Percentiles rank a stretch among this genome's conserved stretches.
Conservation (phyloP, 2,113 vertebrate genomes). For the Micronycteris hirsuta region DNA sequence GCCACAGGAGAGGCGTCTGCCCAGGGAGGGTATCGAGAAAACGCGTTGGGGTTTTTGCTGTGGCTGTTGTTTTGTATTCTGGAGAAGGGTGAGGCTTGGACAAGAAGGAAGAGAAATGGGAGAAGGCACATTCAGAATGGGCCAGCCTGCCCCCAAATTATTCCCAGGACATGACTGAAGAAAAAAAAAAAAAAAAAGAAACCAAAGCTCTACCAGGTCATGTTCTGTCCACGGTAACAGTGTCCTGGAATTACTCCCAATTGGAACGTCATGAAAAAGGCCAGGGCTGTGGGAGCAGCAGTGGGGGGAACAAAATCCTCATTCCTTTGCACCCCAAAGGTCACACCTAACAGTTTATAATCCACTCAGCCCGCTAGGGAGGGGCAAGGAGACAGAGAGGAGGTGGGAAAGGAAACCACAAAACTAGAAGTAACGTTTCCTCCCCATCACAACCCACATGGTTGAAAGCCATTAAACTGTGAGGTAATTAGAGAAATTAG, state of each 20-base stretch:
- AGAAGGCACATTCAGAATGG: not conserved
- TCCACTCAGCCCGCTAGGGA: conserved; percentile 12
- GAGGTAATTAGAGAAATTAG: conserved; percentile 62
- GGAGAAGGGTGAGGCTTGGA: not conserved
- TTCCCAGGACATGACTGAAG: not conserved
- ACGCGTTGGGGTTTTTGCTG: not conserved
- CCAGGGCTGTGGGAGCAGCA: not conserved
- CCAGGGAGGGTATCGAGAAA: not conserved
- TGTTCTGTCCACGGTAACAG: not conserved
- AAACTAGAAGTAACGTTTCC: conserved; percentile 56
- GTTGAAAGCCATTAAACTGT: conserved; percentile 44
- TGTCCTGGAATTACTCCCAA: not conserved
- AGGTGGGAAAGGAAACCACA: not conserved
- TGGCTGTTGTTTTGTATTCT: not conserved
- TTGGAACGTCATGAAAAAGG: not conserved
- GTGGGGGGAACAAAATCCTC: not conserved
- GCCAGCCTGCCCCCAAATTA: not conserved
- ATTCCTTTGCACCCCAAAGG: not conserved
- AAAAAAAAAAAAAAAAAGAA: not conserved
- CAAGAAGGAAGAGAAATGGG: not conserved
- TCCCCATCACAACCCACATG: not conserved
- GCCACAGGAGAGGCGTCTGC: not conserved
- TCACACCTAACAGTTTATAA: conserved; percentile 51
- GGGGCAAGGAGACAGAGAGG: not conserved
- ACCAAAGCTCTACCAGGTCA: not conserved